Conservation (phyloP, 1,140 invertebrate species). For the Eueides isabella region DNA sequence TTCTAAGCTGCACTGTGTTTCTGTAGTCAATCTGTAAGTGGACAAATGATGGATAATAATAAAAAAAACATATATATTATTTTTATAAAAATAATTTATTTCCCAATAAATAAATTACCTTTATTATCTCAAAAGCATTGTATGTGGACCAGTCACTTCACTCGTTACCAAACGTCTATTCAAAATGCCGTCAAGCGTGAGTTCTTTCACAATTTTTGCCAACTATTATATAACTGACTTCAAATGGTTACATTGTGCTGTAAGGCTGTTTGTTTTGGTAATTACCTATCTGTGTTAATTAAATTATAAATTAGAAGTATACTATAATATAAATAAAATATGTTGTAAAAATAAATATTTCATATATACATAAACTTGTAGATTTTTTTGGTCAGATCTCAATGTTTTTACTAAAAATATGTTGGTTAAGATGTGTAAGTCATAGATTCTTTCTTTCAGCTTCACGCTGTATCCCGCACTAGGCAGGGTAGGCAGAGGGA, state of each 20-base stretch:
- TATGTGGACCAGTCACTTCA: constrained; percentile 17
- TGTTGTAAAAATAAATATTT: neutral
- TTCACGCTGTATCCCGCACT: too few species aligned
- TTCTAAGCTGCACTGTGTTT: too few species aligned
- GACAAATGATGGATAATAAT: too few species aligned
- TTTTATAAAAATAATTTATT: neutral
- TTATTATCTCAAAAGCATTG: constrained; percentile 13
- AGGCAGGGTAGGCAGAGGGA: too few species aligned
- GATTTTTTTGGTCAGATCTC: too few species aligned
- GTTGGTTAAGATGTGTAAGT: too few species aligned
- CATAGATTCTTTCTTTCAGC: too few species aligned
- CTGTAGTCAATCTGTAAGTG: too few species aligned
- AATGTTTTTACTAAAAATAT: too few species aligned
- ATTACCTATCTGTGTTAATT: neutral
- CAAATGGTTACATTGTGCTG: neutral
- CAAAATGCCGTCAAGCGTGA: constrained; percentile 27
- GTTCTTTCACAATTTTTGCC: constrained; percentile 28
- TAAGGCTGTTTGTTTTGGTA: constrained; percentile 10
- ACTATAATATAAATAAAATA: neutral
- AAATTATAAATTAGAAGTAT: neutral
- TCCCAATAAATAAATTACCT: constrained; percentile 2
- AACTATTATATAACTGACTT: constrained; percentile 33
- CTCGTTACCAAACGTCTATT: constrained; percentile 36
- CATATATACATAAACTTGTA: neutral
- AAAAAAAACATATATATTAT: neutral